These are phyloP conservation scores for Drosophila hydei DNA, from an alignment of 1,140 invertebrate genomes.

Conservation along the genomic window DNA sequence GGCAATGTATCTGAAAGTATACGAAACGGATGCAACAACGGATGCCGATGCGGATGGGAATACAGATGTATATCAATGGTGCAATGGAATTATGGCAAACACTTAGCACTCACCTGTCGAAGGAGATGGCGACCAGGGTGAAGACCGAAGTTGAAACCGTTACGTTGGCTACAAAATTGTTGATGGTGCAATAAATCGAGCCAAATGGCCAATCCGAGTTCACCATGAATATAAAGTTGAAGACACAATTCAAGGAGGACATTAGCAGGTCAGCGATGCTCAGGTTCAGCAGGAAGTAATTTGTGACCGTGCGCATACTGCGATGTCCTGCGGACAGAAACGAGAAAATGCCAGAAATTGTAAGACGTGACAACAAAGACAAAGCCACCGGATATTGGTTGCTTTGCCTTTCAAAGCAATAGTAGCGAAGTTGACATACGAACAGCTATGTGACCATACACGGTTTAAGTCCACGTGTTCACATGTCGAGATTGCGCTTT, in stretches of 20 bases:
- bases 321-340: slow-evolving; percentile 87
- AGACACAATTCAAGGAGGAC: slow-evolving; percentile 95
- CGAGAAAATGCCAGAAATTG: slow-evolving; percentile 11
- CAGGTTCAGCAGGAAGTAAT: slow-evolving; percentile 97
- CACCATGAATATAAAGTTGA: slow-evolving; percentile 96
- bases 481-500: slow-evolving; percentile 19
- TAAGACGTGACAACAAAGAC: slow-evolving; percentile 44
- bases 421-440: neutral
- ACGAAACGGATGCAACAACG: slow-evolving; percentile 19
- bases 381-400: slow-evolving; percentile 53
- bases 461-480: slow-evolving; percentile 9
- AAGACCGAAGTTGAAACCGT: slow-evolving; percentile 96
- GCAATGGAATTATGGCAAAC: slow-evolving; percentile 17
- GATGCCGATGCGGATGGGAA: slow-evolving; percentile 20
- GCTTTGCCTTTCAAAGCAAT: slow-evolving; percentile 1
- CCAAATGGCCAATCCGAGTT: slow-evolving; percentile 94
- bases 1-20: slow-evolving; percentile 92
- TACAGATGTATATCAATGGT: slow-evolving; percentile 21
- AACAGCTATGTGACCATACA: slow-evolving; percentile 24
- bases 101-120: slow-evolving; percentile 89
- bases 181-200: slow-evolving; percentile 91
- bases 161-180: slow-evolving; percentile 94
- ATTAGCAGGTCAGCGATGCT: slow-evolving; percentile 96
- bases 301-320: slow-evolving; percentile 97
- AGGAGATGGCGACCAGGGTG: slow-evolving; percentile 92